Evolutionary conservation across 2,113 vertebrate species (phyloP).

Genomic region (Saccopteryx leptura): DNA sequence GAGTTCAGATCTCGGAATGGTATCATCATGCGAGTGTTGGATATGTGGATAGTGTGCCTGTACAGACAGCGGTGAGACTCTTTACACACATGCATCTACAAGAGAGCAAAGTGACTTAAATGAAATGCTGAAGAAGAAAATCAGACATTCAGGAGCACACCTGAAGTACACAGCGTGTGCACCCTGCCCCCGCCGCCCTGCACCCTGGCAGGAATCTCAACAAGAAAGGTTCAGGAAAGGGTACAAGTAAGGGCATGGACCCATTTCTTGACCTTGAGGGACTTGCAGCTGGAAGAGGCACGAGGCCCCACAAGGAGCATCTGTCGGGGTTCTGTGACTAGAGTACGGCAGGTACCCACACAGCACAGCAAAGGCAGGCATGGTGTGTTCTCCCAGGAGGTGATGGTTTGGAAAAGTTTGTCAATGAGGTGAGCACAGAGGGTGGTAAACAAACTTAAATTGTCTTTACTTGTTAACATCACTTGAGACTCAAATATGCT

Average conservation of each 20-base stretch:
- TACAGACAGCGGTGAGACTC: not conserved
- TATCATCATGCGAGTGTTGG: not conserved
- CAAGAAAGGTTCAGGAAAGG: not conserved
- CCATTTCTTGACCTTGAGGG: not conserved
- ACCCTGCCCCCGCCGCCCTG: rapidly evolving
- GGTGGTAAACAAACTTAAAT: not conserved
- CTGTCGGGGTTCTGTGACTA: not conserved
- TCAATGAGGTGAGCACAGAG: too few relatives aligned
- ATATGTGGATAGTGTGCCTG: not conserved
- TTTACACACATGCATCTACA: not conserved
- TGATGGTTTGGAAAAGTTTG: not conserved
- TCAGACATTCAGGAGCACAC: too few relatives aligned
- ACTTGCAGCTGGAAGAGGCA: not conserved
- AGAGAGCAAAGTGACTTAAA: not conserved
- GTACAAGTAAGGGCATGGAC: not conserved
- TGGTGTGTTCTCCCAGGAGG: not conserved
- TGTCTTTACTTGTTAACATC: rapidly evolving
- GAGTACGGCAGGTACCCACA: not conserved
- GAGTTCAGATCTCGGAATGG: not conserved
- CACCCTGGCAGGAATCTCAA: not conserved
- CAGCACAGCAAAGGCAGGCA: not conserved
- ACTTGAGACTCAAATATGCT: not conserved
- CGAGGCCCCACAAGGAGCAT: not conserved
- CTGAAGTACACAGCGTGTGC: not conserved
- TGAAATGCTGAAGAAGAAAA: not conserved